Conservation (phyloP, 1,140 invertebrate species). For the Drosophila ogumai region DNA sequence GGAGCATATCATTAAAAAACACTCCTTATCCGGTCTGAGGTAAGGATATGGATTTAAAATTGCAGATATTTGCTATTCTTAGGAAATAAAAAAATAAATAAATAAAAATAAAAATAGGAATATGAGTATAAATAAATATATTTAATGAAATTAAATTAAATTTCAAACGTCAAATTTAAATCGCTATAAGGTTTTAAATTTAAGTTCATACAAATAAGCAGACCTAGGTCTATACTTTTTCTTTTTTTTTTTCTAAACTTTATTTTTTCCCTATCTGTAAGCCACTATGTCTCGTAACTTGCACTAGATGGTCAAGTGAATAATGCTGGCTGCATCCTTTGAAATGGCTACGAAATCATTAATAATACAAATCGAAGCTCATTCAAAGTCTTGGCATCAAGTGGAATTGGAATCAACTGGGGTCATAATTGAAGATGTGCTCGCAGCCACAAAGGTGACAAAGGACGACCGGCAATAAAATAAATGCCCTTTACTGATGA, state of each 20-base stretch:
- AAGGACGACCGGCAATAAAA: conserved; percentile 71
- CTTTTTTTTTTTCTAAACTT: background rate
- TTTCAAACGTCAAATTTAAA: too few relatives aligned
- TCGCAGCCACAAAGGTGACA: conserved; percentile 57
- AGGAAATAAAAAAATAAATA: too few relatives aligned
- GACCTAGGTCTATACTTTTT: too few relatives aligned
- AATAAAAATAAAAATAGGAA: too few relatives aligned
- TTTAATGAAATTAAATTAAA: too few relatives aligned
- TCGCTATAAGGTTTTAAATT: too few relatives aligned
- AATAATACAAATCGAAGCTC: conserved; percentile 80
- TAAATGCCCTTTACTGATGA: conserved; percentile 84
- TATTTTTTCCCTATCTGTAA: background rate
- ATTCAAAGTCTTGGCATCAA: conserved; percentile 69
- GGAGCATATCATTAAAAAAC: too few relatives aligned
- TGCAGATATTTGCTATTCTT: too few relatives aligned
- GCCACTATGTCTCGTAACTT: background rate
- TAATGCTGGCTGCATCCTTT: conserved; percentile 1
- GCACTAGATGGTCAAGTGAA: background rate
- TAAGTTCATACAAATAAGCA: too few relatives aligned
- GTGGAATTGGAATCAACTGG: conserved; percentile 60
- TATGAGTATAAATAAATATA: too few relatives aligned
- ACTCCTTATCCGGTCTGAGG: too few relatives aligned
- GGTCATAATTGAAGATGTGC: conserved; percentile 59
- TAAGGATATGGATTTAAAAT: too few relatives aligned
- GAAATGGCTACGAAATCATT: conserved; percentile 48